These are phyloP conservation scores for Hesperia comma DNA, from an alignment of 2,888 invertebrate species.

Conservation along the genomic window DNA sequence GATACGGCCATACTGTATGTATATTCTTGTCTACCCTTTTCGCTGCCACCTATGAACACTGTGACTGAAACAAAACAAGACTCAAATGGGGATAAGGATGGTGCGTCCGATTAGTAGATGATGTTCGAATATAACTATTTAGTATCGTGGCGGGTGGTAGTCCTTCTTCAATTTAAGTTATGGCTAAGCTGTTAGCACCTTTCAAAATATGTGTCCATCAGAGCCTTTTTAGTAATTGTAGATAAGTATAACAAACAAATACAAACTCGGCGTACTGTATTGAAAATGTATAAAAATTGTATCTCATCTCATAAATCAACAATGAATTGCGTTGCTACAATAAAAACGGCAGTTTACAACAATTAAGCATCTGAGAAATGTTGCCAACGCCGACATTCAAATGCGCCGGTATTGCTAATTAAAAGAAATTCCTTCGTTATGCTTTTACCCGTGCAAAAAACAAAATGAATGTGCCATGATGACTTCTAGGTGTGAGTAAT, in stretches of 20 bases:
- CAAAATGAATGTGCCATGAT: conserved; percentile 61
- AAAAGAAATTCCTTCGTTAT: conserved; percentile 69
- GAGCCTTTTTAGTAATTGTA: no score
- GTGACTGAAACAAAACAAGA: no score
- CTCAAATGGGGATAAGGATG: no score
- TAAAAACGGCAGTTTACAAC: conserved; percentile 43
- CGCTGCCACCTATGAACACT: no score
- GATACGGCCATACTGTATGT: no score
- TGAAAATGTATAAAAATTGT: conserved; percentile 31
- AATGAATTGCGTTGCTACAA: conserved; percentile 36
- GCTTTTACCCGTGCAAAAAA: conserved; percentile 66
- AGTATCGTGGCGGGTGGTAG: no score
- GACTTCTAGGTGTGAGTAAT: conserved; percentile 73
- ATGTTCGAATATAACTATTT: no score
- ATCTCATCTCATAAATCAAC: conserved; percentile 33
- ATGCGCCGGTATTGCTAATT: conserved; percentile 66
- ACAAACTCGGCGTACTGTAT: conserved; percentile 7
- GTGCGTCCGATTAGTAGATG: no score
- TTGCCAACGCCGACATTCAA: conserved; percentile 52
- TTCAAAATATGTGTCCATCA: no score
- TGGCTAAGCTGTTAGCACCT: no score
- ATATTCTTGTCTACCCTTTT: no score
- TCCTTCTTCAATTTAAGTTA: no score
- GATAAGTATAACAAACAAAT: background rate
- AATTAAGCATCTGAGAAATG: conserved; percentile 55